phyloP scores from a whole-genome alignment of 1,140 invertebrate species.

The Heliconius congener region DNA sequence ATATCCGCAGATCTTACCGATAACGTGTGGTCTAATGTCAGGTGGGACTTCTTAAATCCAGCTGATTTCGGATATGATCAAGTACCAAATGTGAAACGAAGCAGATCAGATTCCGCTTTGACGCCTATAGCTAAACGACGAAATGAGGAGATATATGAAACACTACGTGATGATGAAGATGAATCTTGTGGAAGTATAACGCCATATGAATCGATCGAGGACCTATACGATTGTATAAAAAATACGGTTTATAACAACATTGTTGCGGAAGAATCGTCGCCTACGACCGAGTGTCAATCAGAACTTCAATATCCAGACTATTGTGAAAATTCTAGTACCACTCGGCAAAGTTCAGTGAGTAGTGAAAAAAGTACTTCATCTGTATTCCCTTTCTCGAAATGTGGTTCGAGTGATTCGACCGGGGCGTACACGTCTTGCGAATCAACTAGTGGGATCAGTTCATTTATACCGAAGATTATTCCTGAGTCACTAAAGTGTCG shows the following conservation, averaged over 20 bases:
- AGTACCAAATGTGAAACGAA: constrained; percentile 70
- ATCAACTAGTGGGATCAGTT: constrained; percentile 70
- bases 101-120: constrained; percentile 74
- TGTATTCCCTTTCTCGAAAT: constrained; percentile 77
- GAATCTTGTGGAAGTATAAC: constrained; percentile 76
- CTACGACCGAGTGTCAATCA: constrained; percentile 67
- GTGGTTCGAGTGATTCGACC: constrained; percentile 73
- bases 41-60: constrained; percentile 77
- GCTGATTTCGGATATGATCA: constrained; percentile 75
- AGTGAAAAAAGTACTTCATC: constrained; percentile 75
- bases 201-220: constrained; percentile 79
- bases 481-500: constrained; percentile 64
- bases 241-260: constrained; percentile 65
- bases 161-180: constrained; percentile 59
- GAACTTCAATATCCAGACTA: constrained; percentile 72
- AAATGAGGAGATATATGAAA: constrained; percentile 76
- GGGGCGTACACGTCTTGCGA: constrained; percentile 72
- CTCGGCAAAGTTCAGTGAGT: constrained; percentile 69
- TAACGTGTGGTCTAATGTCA: constrained; percentile 78
- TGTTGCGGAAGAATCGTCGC: constrained; percentile 65
- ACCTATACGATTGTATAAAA: constrained; percentile 79
- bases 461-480: constrained; percentile 61
- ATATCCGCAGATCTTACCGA: constrained; percentile 73
- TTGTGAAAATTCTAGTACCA: constrained; percentile 67
- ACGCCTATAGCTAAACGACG: constrained; percentile 57